Base-by-base conservation (phyloP, 2,113 vertebrate genomes). In the Zosterops japonicus region DNA sequence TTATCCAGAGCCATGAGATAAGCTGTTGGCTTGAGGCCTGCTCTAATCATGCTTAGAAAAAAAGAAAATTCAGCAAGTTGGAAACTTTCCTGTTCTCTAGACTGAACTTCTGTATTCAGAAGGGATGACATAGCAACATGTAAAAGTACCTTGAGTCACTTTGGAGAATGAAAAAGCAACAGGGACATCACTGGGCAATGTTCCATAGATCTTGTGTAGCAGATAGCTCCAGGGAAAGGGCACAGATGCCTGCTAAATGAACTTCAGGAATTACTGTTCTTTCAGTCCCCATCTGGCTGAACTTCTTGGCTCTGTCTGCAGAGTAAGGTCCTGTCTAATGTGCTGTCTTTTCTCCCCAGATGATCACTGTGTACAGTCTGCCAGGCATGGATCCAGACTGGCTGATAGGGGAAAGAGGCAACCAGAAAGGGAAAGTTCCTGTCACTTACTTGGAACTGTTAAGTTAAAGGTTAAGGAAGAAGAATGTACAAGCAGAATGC, bases 341-440 rank as follows among this genome's bases (percentile, higher is more conserved):
- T 4, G 18, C 60, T 41, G 21, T 50, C 46, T 79, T 85, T 90
- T 87, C 63, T 85, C 75, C 50, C 11, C 97, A 99, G 99, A 98
- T 99, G 84, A 99, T 99, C 95, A 99, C 99, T 2, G 99, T 99
- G 96, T 99, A 99, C 98, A 99, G 99, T 49, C 97, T 99, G 88
- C 99, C 99, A 4, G 99, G 99, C 74, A 99, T 99, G 99, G 99
- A 99, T 93, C 99, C 98, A 4, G 99, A 99, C 92, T 99, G 99
- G 99, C 99, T 99, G 89, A 96, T 99, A 33, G 99, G 99, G 63
- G 99, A 99, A 97, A 97, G 98, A 87, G 99, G 99, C 55, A 99
- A 99, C 96, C 98, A 98, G 97, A 99, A 99, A 94, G 99, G 99
- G 87, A 99, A 98, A 94, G 99, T 99, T 92, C 99, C 99, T 3